These are phyloP conservation scores for Cynopterus brachyotis DNA, from an alignment of 2,113 vertebrate genomes.

Conservation along the genomic window DNA sequence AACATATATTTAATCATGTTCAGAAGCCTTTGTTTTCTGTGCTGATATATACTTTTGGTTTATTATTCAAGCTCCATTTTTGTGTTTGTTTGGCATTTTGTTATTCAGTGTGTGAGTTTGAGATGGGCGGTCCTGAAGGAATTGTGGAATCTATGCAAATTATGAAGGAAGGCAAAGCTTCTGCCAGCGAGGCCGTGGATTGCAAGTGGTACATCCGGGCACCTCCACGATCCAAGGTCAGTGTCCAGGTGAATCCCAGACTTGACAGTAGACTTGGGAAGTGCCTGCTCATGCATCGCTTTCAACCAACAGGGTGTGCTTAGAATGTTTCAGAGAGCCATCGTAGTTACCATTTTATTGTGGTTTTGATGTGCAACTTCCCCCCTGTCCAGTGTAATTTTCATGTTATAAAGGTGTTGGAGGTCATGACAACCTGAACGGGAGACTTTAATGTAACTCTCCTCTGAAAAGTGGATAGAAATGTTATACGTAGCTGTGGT, in stretches of 20 bases:
- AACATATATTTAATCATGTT: conserved; percentile 71
- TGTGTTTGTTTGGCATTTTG: conserved; percentile 78
- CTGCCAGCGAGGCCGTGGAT: conserved; percentile 94
- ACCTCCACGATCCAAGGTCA: conserved; percentile 97
- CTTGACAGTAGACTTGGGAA: conserved; percentile 64
- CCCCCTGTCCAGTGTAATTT: conserved; percentile 3
- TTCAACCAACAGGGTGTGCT: not conserved
- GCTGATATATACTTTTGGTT: conserved; percentile 77
- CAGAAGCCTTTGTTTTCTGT: conserved; percentile 65
- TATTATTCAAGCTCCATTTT: conserved; percentile 81
- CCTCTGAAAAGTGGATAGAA: not conserved
- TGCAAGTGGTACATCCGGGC: conserved; percentile 99
- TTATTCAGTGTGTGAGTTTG: conserved; percentile 96
- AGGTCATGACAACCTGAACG: not conserved
- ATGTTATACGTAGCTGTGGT: accelerated
- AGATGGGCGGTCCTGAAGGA: conserved; percentile 97
- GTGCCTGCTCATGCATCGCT: conserved; percentile 21
- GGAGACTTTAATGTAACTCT: conserved; percentile 39
- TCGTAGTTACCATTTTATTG: conserved; percentile 40
- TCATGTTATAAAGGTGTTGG: not conserved
- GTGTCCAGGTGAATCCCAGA: conserved; percentile 76
- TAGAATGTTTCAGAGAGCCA: conserved; percentile 42
- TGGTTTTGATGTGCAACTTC: conserved; percentile 45
- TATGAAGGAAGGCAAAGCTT: conserved; percentile 95
- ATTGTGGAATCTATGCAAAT: conserved; percentile 98